These are phyloP conservation scores for Ceratothoa steindachneri DNA, from an alignment of 2,888 invertebrate species.

Conservation along the genomic window DNA sequence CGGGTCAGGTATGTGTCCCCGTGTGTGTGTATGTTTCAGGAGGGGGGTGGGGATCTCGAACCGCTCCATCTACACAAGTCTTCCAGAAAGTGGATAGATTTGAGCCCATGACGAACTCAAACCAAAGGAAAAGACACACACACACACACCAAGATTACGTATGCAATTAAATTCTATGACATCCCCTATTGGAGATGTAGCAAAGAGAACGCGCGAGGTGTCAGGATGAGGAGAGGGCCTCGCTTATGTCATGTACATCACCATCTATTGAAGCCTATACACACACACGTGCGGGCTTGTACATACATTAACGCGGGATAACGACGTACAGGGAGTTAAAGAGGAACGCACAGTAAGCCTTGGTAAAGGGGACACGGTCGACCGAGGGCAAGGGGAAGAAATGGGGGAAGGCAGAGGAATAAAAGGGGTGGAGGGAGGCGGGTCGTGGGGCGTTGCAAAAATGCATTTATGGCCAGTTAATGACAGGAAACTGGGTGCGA, in stretches of 20 bases:
- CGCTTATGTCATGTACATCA: background rate
- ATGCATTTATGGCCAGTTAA: constrained; percentile 13
- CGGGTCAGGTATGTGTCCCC: background rate
- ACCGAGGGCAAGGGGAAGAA: background rate
- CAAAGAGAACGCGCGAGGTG: too few species aligned
- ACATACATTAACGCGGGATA: too few species aligned
- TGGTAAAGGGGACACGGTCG: background rate
- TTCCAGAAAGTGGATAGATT: too few species aligned
- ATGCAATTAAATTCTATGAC: constrained; percentile 5
- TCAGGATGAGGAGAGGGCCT: too few species aligned
- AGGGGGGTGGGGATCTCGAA: too few species aligned
- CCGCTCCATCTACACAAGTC: too few species aligned
- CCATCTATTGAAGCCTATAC: background rate
- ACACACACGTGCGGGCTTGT: background rate
- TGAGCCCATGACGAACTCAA: too few species aligned
- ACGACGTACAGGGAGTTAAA: constrained; percentile 3
- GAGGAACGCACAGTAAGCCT: constrained; percentile 3
- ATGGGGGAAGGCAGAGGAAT: background rate
- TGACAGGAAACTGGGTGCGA: constrained; percentile 8
- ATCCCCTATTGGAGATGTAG: too few species aligned
- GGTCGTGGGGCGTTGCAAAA: constrained; percentile 6
- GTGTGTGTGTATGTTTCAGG: background rate
- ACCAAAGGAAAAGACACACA: too few species aligned
- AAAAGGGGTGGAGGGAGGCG: background rate
- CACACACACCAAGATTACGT: too few species aligned